Evolutionary conservation across 2,888 invertebrate species (phyloP).

Genomic region (Sceliomorpha sp.): DNA sequence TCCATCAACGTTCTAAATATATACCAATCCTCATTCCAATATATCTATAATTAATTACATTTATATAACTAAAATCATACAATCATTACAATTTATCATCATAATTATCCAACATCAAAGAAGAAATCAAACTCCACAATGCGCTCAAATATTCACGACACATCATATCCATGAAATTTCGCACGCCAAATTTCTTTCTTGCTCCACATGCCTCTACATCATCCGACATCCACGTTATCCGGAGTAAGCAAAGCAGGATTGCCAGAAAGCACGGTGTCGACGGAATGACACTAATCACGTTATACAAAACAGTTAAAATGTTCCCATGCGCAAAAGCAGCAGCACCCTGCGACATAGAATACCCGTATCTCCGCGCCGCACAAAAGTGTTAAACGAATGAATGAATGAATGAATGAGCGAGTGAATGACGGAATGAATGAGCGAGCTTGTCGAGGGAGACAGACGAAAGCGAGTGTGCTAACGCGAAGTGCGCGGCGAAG

Average conservation of each 20-base stretch:
- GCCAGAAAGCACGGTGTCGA: slow-evolving; percentile 22
- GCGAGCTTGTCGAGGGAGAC: slow-evolving; percentile 50
- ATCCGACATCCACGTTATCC: too few relatives aligned
- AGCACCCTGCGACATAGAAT: slow-evolving; percentile 64
- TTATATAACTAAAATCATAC: too few relatives aligned
- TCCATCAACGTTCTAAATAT: too few relatives aligned
- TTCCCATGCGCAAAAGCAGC: slow-evolving; percentile 66
- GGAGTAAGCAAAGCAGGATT: slow-evolving; percentile 36
- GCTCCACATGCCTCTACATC: too few relatives aligned
- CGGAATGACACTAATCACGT: slow-evolving; percentile 70
- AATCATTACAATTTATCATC: too few relatives aligned
- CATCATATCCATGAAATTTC: too few relatives aligned
- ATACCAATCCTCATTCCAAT: too few relatives aligned
- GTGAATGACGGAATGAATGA: slow-evolving; percentile 70
- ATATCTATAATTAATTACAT: too few relatives aligned
- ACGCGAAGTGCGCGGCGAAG: slow-evolving; percentile 35
- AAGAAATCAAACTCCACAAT: too few relatives aligned
- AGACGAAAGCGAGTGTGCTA: slow-evolving; percentile 46
- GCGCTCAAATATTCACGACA: too few relatives aligned
- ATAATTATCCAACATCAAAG: too few relatives aligned
- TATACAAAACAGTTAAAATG: slow-evolving; percentile 76
- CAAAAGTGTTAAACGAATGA: slow-evolving; percentile 79
- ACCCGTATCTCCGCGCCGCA: slow-evolving; percentile 76
- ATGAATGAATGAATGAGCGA: slow-evolving; percentile 69
- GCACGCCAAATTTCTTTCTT: too few relatives aligned